phyloP scores from a whole-genome alignment of 1,140 invertebrate genomes.

The Ditylenchus dipsaci region DNA sequence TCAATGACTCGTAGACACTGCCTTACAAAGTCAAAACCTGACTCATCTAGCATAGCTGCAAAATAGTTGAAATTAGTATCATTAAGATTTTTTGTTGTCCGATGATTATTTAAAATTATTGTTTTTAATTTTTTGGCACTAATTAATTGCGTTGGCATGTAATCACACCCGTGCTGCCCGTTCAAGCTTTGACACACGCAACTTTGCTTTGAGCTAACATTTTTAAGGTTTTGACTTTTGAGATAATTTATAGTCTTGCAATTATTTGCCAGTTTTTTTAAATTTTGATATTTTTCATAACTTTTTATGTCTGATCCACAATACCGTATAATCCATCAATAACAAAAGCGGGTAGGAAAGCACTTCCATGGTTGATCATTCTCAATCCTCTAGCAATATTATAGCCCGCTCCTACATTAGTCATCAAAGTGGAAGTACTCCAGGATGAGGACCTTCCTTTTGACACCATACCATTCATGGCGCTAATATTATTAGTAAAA shows the following conservation, averaged over 20 bases:
- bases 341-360: conserved; percentile 48
- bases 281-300: too few relatives aligned
- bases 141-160: too few relatives aligned
- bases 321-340: conserved; percentile 46
- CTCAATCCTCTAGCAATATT: conserved; percentile 38
- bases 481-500: background rate
- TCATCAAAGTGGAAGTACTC: conserved; percentile 17
- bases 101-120: conserved; percentile 19
- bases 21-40: conserved; percentile 80
- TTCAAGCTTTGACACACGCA: too few relatives aligned
- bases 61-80: conserved; percentile 10
- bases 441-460: conserved; percentile 39
- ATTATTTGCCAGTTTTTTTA: too few relatives aligned
- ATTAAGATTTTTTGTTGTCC: background rate
- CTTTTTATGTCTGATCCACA: too few relatives aligned
- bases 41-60: conserved; percentile 72
- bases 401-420: conserved; percentile 6
- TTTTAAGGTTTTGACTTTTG: too few relatives aligned
- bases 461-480: background rate
- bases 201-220: too few relatives aligned
- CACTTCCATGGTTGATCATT: conserved; percentile 42
- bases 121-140: too few relatives aligned
- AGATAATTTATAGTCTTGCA: too few relatives aligned
- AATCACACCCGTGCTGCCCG: too few relatives aligned
- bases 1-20: conserved; percentile 79